Evolutionary conservation across 2,797 vertebrate species (phyloP).

Genomic region (Gymnoscopelus microlampas): DNA sequence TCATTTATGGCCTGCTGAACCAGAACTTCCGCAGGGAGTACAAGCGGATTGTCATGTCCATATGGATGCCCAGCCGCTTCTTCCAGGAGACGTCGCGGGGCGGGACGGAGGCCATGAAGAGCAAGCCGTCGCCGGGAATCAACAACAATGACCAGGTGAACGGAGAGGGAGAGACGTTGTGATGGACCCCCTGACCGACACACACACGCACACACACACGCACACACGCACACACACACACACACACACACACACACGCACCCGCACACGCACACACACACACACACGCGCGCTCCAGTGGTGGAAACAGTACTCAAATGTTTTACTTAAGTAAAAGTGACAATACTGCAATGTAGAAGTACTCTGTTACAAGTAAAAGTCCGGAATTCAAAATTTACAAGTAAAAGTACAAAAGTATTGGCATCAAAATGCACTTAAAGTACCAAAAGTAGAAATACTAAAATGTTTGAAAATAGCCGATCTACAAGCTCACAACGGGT

Average conservation of each 20-base stretch:
- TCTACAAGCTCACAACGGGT: too few relatives aligned
- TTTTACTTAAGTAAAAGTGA: too few relatives aligned
- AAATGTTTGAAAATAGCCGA: too few relatives aligned
- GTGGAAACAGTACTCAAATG: too few relatives aligned
- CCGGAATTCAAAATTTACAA: too few relatives aligned
- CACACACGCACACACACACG: not conserved
- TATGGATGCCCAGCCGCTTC: slow-evolving; percentile 84
- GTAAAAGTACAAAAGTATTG: too few relatives aligned
- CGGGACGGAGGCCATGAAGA: slow-evolving; percentile 83
- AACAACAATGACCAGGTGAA: slow-evolving; percentile 86
- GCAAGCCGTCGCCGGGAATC: slow-evolving; percentile 84
- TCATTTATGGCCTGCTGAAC: slow-evolving; percentile 90
- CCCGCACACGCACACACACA: too few relatives aligned
- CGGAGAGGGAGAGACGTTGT: slow-evolving; percentile 80
- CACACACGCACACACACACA: not conserved
- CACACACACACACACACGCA: not conserved
- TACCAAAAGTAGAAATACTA: too few relatives aligned
- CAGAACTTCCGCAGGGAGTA: slow-evolving; percentile 91
- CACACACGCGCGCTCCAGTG: too few relatives aligned
- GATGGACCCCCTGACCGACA: slow-evolving; percentile 34
- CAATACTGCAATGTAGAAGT: too few relatives aligned
- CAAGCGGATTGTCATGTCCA: slow-evolving; percentile 83
- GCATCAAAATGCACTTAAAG: too few relatives aligned
- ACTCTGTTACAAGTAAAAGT: too few relatives aligned
- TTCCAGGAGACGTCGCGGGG: slow-evolving; percentile 84